Evolutionary conservation across 2,888 invertebrate species (phyloP).

Genomic region (Diplazon laetatorius): DNA sequence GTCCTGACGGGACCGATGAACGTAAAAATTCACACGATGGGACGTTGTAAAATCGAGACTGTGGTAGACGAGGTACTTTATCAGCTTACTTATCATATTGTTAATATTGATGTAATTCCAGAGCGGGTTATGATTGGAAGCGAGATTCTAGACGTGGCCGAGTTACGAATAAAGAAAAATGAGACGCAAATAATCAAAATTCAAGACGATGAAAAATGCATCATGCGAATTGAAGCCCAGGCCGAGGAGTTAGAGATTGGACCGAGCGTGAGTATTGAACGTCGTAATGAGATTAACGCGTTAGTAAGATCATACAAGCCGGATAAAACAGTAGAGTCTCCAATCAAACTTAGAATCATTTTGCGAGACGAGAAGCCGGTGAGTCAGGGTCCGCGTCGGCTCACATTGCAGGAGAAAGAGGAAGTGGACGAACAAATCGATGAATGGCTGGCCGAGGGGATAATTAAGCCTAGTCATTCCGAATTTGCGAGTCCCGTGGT

Average conservation of each 20-base stretch:
- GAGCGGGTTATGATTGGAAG: constrained; percentile 13
- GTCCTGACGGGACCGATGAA: constrained; percentile 5
- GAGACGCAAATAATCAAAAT: neutral
- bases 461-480: constrained; percentile 39
- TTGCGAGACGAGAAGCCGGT: constrained; percentile 36
- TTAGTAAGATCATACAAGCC: neutral
- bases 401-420: constrained; percentile 7
- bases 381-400: constrained; percentile 26
- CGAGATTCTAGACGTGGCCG: constrained; percentile 21
- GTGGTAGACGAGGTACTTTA: constrained; percentile 12
- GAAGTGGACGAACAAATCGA: constrained; percentile 44
- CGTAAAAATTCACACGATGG: constrained; percentile 17
- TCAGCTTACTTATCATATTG: neutral
- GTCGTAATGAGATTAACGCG: neutral
- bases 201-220: neutral
- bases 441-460: constrained; percentile 11
- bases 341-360: constrained; percentile 24
- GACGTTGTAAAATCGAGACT: constrained; percentile 13
- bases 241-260: constrained; percentile 8
- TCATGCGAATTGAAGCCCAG: neutral
- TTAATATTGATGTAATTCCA: neutral
- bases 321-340: constrained; percentile 14
- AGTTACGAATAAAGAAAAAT: constrained; percentile 9
- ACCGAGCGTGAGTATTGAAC: neutral
- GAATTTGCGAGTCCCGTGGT: constrained; percentile 37